Percentiles rank a stretch among this genome's conserved stretches.
Conservation (phyloP, 2,113 vertebrate genomes). For the Aldabrachelys gigantea region DNA sequence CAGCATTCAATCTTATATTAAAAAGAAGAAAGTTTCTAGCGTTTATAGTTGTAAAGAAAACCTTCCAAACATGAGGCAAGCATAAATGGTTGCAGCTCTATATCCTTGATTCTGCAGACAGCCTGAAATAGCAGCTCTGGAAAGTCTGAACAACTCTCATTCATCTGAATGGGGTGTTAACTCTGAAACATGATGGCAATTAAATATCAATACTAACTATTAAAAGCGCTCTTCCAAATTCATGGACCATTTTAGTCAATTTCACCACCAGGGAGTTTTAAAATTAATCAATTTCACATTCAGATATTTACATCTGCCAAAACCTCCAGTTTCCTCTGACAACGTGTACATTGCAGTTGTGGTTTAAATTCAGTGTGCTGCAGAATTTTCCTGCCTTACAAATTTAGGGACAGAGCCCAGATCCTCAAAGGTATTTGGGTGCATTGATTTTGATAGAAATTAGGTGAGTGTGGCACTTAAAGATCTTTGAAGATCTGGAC, state of each 20-base stretch:
- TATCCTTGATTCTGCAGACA: not conserved
- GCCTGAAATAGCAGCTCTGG: not conserved
- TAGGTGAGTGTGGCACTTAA: not conserved
- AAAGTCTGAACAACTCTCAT: not conserved
- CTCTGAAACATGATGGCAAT: not conserved
- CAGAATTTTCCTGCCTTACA: not conserved
- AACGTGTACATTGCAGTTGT: not conserved
- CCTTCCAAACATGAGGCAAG: not conserved
- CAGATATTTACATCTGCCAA: not conserved
- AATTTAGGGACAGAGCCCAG: not conserved
- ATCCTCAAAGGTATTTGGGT: not conserved
- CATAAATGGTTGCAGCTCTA: not conserved
- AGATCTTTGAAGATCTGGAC: not conserved
- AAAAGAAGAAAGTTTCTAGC: not conserved
- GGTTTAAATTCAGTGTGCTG: not conserved
- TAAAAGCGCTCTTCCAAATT: not conserved
- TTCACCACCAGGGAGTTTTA: too few species aligned
- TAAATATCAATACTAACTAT: not conserved
- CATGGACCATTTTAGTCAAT: too few species aligned
- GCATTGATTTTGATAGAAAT: not conserved
- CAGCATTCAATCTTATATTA: not conserved
- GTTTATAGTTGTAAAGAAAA: too few species aligned
- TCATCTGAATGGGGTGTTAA: not conserved
- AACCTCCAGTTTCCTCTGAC: not conserved
- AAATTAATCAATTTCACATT: too few species aligned